phyloP scores from a whole-genome alignment of 2,888 invertebrate species.

The Lasioglossum villosulum region DNA sequence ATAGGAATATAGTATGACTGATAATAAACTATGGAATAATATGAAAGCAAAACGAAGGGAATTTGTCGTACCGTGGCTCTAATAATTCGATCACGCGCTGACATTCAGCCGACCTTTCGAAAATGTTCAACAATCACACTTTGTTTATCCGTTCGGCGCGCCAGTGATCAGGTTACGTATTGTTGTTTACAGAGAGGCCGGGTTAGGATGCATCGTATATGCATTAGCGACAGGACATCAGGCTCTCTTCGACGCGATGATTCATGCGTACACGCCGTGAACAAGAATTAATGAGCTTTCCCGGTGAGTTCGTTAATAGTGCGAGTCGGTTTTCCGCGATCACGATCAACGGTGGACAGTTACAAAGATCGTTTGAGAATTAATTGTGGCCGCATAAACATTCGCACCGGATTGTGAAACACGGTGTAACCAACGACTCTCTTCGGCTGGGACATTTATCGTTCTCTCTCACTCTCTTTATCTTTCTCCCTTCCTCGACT shows the following conservation, averaged over 20 bases:
- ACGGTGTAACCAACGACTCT: not conserved
- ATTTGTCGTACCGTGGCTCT: not conserved
- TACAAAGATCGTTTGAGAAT: conserved; percentile 43
- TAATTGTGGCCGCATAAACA: conserved; percentile 29
- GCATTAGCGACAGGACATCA: conserved; percentile 2
- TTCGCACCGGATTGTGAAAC: not conserved
- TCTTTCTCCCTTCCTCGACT: not conserved
- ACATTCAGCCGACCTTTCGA: not conserved
- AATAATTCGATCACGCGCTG: conserved; percentile 2
- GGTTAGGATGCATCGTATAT: not conserved
- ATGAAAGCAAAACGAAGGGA: not conserved
- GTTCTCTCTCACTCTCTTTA: not conserved
- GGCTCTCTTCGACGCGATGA: conserved; percentile 24
- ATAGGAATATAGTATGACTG: not conserved
- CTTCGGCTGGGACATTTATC: not conserved
- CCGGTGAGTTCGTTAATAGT: conserved; percentile 27
- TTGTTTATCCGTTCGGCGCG: not conserved
- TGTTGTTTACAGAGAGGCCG: not conserved
- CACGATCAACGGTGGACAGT: conserved; percentile 35
- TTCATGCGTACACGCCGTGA: conserved; percentile 43
- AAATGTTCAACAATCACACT: conserved; percentile 3
- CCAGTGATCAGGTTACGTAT: not conserved
- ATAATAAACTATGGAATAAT: not conserved
- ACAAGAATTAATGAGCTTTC: conserved; percentile 55
- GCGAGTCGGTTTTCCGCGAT: conserved; percentile 36